Base-by-base conservation (phyloP, 2,113 vertebrate species). In the Alligator sinensis region DNA sequence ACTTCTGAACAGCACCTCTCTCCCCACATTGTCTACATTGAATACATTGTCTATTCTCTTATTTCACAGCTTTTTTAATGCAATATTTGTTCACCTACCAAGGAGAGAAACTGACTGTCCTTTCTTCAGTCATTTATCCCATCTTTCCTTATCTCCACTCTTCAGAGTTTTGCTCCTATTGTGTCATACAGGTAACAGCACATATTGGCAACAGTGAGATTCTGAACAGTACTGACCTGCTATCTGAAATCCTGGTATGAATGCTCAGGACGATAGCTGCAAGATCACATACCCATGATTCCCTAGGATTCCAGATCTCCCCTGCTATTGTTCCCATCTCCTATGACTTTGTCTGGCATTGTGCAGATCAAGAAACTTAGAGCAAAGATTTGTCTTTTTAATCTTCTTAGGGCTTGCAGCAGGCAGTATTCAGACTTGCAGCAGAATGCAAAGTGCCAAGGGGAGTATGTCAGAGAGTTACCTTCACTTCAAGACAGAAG, bases 41-140 rank as follows among this genome's bases (percentile, higher is more conserved):
- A n/a, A n/a, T 30, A 80, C 76, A 90, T 24, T 70, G 79, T 80
- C 72, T 5, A 22, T 66, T 34, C 17, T 38, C 59, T 87, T 85
- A 66, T 68, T 83, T 70, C 87, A 63, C 28, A 87, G 60, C 61
- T 14, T 91, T n/a, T n/a, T n/a, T 70, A 91, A 87, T 92, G 80
- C 76, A 92, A 93, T 91, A 82, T 63, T 89, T 93, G 86, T 91
- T 90, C 92, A 91, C 92, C 76, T 92, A 61, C 78, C 82, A 78
- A 91, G 91, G 78, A 94, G 94, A 87, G 92, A 95, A 96, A 96
- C 85, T 66, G 83, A 90, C 96, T 94, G 87, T 91, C 79, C 88
- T 94, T 77, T 84, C 86, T 96, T 93, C 80, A 92, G 88, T 25
- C 86, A 92, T 30, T 93, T 89, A 94, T 88, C 83, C 94, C 86